phyloP scores from a whole-genome alignment of 2,113 vertebrate genomes.

The Ceratotherium simum region DNA sequence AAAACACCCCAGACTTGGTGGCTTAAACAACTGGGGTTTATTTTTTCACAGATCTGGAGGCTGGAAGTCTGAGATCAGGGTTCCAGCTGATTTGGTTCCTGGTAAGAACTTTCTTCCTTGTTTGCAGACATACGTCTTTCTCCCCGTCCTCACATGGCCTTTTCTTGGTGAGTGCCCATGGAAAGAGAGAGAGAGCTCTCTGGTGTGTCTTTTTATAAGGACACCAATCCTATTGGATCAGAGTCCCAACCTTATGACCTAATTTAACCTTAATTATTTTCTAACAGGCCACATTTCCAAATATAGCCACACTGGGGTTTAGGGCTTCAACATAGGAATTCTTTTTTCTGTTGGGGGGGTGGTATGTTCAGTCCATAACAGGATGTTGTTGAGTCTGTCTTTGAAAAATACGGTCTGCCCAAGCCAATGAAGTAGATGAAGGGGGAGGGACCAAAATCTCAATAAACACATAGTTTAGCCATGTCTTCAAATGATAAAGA shows the following conservation, averaged over 20 bases:
- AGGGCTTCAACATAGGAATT: neutral
- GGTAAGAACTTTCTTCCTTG: neutral
- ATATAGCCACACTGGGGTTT: neutral
- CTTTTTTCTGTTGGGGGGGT: neutral
- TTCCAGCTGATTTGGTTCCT: neutral
- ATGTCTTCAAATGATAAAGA: neutral
- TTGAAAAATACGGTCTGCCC: neutral
- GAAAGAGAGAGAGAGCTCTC: too few species aligned
- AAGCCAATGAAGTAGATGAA: neutral
- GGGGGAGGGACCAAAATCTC: neutral
- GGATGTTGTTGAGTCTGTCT: neutral
- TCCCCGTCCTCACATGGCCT: neutral
- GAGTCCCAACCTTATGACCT: neutral
- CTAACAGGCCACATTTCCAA: neutral
- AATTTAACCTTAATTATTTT: neutral
- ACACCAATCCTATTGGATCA: neutral
- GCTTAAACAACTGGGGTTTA: neutral
- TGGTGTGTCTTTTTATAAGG: neutral
- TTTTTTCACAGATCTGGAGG: neutral
- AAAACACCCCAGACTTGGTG: neutral
- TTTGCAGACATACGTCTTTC: neutral
- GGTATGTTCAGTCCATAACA: neutral
- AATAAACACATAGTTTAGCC: neutral
- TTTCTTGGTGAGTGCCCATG: neutral
- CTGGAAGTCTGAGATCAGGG: neutral